Evolutionary conservation across 2,113 vertebrate species (phyloP).

Genomic region (Nerophis lumbriciformis): DNA sequence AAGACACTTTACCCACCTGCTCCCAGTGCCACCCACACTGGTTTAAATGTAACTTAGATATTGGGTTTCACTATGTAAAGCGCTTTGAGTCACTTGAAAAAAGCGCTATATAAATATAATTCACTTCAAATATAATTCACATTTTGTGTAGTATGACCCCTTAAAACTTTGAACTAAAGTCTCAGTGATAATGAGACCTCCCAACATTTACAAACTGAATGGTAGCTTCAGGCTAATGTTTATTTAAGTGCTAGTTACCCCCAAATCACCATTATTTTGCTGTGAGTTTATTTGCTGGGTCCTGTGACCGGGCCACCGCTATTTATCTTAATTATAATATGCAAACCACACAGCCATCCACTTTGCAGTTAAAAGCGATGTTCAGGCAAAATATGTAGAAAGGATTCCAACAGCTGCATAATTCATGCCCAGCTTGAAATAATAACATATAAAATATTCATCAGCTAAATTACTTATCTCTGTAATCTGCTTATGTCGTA

Average conservation of each 20-base stretch:
- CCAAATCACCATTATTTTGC: background rate
- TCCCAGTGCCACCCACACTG: too few relatives aligned
- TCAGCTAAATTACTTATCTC: constrained; percentile 53
- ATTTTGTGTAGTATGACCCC: too few relatives aligned
- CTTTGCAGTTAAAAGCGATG: constrained; percentile 36
- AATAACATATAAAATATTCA: constrained; percentile 66
- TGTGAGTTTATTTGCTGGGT: constrained; percentile 6
- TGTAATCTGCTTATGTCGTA: constrained; percentile 56
- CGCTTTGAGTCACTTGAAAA: too few relatives aligned
- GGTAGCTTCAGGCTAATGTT: background rate
- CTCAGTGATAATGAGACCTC: background rate
- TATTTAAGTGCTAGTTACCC: background rate
- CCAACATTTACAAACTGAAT: background rate
- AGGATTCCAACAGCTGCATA: constrained; percentile 54
- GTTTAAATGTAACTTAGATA: too few relatives aligned
- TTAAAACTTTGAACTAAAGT: background rate
- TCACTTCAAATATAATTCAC: too few relatives aligned
- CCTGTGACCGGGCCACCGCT: background rate
- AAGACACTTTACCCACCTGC: too few relatives aligned
- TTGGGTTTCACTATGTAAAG: too few relatives aligned
- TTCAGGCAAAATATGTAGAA: constrained; percentile 42
- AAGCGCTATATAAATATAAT: too few relatives aligned
- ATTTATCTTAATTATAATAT: constrained; percentile 41
- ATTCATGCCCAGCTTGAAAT: constrained; percentile 64
- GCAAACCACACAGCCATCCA: constrained; percentile 36